phyloP scores from a whole-genome alignment of 2,113 vertebrate genomes.

The Hystrix cristata region DNA sequence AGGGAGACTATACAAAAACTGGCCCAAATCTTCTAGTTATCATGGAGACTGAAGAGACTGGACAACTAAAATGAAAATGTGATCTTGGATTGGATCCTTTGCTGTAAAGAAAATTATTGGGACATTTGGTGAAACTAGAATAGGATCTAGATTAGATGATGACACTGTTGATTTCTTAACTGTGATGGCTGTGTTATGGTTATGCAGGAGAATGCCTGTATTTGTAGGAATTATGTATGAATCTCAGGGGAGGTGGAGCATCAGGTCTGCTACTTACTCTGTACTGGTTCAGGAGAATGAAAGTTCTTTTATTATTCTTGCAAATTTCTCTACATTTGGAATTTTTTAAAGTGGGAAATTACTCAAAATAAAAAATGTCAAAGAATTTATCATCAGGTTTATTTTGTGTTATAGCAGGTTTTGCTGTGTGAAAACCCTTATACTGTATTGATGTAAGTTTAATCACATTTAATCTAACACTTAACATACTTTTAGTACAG shows the following conservation, averaged over 20 bases:
- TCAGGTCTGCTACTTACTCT: background rate
- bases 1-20: background rate
- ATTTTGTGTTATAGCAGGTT: slow-evolving; percentile 37
- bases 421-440: slow-evolving; percentile 33
- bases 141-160: slow-evolving; percentile 16
- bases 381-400: background rate
- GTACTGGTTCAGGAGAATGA: background rate
- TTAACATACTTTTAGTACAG: slow-evolving; percentile 41
- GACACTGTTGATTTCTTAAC: background rate
- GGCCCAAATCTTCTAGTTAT: background rate
- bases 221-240: background rate
- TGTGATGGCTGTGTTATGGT: background rate
- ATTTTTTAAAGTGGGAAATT: slow-evolving; percentile 5
- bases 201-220: background rate
- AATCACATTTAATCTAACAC: slow-evolving; percentile 17
- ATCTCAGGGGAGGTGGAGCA: background rate
- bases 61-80: slow-evolving; percentile 19
- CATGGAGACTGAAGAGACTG: background rate
- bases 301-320: slow-evolving; percentile 39
- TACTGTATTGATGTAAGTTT: background rate
- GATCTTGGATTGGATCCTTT: slow-evolving; percentile 24
- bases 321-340: slow-evolving; percentile 29
- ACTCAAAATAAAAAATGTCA: slow-evolving; percentile 40
- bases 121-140: slow-evolving; percentile 2
- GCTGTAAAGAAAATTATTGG: background rate